Evolutionary conservation across 2,113 vertebrate genomes (phyloP).

Genomic region (Sorex araneus): DNA sequence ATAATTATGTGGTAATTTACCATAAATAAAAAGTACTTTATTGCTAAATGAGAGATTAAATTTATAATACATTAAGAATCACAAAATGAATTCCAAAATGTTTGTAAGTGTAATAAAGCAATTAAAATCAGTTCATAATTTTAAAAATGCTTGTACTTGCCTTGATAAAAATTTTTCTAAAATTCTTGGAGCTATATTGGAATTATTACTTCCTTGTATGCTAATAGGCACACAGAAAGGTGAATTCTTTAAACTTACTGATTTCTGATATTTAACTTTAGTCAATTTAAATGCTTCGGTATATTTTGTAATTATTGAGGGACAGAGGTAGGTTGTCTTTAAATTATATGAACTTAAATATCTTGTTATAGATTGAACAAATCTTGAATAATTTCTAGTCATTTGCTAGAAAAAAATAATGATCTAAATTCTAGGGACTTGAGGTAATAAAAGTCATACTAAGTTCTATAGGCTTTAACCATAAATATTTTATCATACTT

Average conservation of each 20-base stretch:
- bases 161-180: slow-evolving; percentile 82
- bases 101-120: slow-evolving; percentile 67
- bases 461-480: neutral
- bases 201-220: neutral
- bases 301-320: slow-evolving; percentile 40
- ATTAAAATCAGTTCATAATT: slow-evolving; percentile 82
- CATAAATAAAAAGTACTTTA: slow-evolving; percentile 72
- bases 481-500: slow-evolving; percentile 53
- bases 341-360: slow-evolving; percentile 42
- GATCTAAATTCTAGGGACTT: slow-evolving; percentile 36
- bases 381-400: slow-evolving; percentile 63
- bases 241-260: slow-evolving; percentile 9
- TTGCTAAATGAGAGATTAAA: slow-evolving; percentile 78
- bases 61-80: slow-evolving; percentile 59
- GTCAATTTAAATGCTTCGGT: slow-evolving; percentile 33
- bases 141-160: slow-evolving; percentile 73
- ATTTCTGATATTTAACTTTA: neutral
- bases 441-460: slow-evolving; percentile 43
- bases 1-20: slow-evolving; percentile 69
- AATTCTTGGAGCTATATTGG: slow-evolving; percentile 34
- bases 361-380: slow-evolving; percentile 51
- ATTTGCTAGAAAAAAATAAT: slow-evolving; percentile 70
- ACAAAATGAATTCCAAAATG: slow-evolving; percentile 70
- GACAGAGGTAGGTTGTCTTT: slow-evolving; percentile 18
- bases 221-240: neutral